These are phyloP conservation scores for Smittia sp. DNA, from an alignment of 2,888 invertebrate species.

Conservation along the genomic window DNA sequence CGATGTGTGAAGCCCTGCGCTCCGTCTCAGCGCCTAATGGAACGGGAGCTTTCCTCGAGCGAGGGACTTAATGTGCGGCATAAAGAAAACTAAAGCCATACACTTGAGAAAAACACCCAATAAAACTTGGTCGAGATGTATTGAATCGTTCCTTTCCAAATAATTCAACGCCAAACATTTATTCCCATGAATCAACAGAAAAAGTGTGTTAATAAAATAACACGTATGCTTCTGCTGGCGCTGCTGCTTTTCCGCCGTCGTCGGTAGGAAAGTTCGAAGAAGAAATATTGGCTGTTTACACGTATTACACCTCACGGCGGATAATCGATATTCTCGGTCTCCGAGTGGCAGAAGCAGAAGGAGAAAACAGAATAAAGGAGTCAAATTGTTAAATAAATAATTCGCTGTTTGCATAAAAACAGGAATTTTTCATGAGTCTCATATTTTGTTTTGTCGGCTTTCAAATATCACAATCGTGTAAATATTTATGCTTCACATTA, in stretches of 20 bases:
- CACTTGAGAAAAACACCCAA: slow-evolving; percentile 23
- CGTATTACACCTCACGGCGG: slow-evolving; percentile 11
- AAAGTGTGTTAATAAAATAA: slow-evolving; percentile 27
- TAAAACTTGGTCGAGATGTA: slow-evolving; percentile 11
- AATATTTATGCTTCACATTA: slow-evolving; percentile 38
- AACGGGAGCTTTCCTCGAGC: not conserved
- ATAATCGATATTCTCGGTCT: slow-evolving; percentile 30
- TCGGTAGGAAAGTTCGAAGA: not conserved
- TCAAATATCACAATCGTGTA: slow-evolving; percentile 38
- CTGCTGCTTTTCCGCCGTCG: not conserved
- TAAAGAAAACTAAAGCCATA: not conserved
- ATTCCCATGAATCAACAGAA: slow-evolving; percentile 39
- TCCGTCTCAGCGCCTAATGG: not conserved
- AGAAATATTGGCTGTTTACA: slow-evolving; percentile 10
- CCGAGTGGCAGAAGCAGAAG: not conserved
- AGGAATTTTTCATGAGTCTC: not conserved
- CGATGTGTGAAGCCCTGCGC: not conserved
- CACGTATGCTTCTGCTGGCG: slow-evolving; percentile 13
- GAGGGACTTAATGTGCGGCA: not conserved
- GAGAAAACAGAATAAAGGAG: not conserved
- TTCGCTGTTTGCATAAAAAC: slow-evolving; percentile 19
- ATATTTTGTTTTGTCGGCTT: slow-evolving; percentile 6
- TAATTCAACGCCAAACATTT: slow-evolving; percentile 36
- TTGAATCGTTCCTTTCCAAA: slow-evolving; percentile 28
- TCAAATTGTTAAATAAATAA: slow-evolving; percentile 39